A percentile compares a stretch with the other conserved stretches of the same genome.
Evolutionary conservation across 1,140 invertebrate species (phyloP).

Genomic region (Drosophila athabasca): DNA sequence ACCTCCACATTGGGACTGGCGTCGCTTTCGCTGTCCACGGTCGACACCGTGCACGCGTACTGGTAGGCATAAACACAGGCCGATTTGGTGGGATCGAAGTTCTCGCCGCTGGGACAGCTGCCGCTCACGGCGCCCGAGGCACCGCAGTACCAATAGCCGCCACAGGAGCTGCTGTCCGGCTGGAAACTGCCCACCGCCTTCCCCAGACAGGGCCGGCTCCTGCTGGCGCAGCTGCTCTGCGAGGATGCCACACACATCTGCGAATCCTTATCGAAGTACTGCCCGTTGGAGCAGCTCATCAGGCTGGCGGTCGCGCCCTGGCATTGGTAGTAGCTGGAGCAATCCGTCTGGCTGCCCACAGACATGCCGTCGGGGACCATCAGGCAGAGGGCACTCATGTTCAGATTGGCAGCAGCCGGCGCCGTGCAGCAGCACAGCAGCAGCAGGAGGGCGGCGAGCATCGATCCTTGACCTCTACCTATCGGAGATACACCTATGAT

Average conservation of each 20-base stretch:
- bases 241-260: slow-evolving; percentile 15
- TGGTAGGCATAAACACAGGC: slow-evolving; percentile 37
- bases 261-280: slow-evolving; percentile 42
- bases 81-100: slow-evolving; percentile 46
- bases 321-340: slow-evolving; percentile 51
- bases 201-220: slow-evolving; percentile 33
- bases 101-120: slow-evolving; percentile 45
- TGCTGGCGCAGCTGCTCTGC: slow-evolving; percentile 9
- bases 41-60: slow-evolving; percentile 22
- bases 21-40: background rate
- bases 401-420: slow-evolving; percentile 32
- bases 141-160: slow-evolving; percentile 52
- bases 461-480: slow-evolving; percentile 35
- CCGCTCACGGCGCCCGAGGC: slow-evolving; percentile 22
- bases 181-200: slow-evolving; percentile 35
- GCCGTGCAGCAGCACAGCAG: slow-evolving; percentile 36
- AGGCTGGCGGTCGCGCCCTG: slow-evolving; percentile 20
- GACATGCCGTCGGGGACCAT: slow-evolving; percentile 30
- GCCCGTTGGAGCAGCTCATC: slow-evolving; percentile 26
- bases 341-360: slow-evolving; percentile 47
- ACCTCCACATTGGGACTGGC: background rate
- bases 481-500: background rate
- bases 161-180: slow-evolving; percentile 29
- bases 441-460: slow-evolving; percentile 18
- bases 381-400: slow-evolving; percentile 49